Percentiles rank a stretch among this genome's conserved stretches.
These are phyloP conservation scores for Panagrolaimus sp. DNA, from an alignment of 1,140 invertebrate species.

Conservation along the genomic window DNA sequence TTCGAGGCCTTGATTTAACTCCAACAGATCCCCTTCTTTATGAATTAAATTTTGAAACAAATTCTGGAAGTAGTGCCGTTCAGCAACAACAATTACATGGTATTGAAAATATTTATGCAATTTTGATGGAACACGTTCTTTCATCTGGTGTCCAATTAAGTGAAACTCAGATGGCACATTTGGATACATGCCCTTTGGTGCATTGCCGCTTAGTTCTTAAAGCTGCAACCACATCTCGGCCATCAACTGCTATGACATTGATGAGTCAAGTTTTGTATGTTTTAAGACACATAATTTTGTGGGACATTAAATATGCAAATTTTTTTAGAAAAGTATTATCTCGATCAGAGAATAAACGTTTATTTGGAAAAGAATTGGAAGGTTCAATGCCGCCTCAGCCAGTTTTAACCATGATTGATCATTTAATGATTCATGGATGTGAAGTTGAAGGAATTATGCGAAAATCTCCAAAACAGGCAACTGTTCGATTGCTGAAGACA, in stretches of 20 bases:
- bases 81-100: constrained; percentile 14
- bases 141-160: constrained; percentile 29
- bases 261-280: constrained; percentile 44
- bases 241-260: constrained; percentile 31
- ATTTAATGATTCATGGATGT: constrained; percentile 36
- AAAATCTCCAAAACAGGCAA: constrained; percentile 46
- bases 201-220: constrained; percentile 41
- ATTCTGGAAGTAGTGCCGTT: background rate
- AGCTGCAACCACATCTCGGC: constrained; percentile 21
- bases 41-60: constrained; percentile 38
- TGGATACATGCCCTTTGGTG: constrained; percentile 46
- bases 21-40: constrained; percentile 35
- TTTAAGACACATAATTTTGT: background rate
- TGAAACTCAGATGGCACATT: constrained; percentile 42
- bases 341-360: constrained; percentile 27
- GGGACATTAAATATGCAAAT: constrained; percentile 17
- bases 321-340: constrained; percentile 35
- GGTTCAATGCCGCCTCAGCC: constrained; percentile 49
- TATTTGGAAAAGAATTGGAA: constrained; percentile 40
- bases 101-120: constrained; percentile 45
- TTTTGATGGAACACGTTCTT: constrained; percentile 44
- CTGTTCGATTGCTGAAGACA: constrained; percentile 32
- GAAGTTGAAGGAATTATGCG: constrained; percentile 46
- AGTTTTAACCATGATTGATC: constrained; percentile 47
- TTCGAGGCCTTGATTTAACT: constrained; percentile 34